Conservation (phyloP, 2,888 invertebrate species). For the Drosophila koepferae region DNA sequence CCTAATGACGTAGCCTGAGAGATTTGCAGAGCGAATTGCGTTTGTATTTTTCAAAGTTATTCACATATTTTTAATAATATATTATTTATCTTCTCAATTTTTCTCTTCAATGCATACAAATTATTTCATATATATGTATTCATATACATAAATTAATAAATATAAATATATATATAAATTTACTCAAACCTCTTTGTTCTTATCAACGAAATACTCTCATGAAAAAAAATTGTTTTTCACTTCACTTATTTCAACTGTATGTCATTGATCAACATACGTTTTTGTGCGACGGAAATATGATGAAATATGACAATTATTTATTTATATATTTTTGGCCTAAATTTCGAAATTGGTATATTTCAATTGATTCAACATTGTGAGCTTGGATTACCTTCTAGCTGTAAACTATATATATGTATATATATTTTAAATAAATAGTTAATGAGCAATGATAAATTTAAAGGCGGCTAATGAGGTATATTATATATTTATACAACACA, state of each 20-base stretch:
- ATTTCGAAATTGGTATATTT: background rate
- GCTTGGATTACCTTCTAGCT: background rate
- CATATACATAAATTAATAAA: no score
- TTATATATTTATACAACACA: constrained; percentile 13
- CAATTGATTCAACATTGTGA: background rate
- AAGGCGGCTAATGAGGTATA: constrained; percentile 3
- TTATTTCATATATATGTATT: no score
- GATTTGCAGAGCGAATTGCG: background rate
- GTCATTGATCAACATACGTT: background rate
- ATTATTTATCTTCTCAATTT: no score
- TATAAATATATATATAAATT: no score
- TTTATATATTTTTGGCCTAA: background rate
- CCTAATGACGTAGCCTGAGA: background rate
- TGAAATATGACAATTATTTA: background rate
- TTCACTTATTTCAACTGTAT: background rate
- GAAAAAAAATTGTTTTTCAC: no score
- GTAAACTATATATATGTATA: background rate
- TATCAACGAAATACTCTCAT: no score
- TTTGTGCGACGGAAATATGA: background rate
- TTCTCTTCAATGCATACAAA: no score
- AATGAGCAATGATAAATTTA: constrained; percentile 2
- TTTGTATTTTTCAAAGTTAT: no score
- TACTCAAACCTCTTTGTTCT: no score
- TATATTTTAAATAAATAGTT: constrained; percentile 7
- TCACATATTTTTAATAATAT: no score